Percentiles rank a stretch among this genome's conserved stretches.
phyloP scores from a whole-genome alignment of 2,797 vertebrate species.

The Diplodus sargus region DNA sequence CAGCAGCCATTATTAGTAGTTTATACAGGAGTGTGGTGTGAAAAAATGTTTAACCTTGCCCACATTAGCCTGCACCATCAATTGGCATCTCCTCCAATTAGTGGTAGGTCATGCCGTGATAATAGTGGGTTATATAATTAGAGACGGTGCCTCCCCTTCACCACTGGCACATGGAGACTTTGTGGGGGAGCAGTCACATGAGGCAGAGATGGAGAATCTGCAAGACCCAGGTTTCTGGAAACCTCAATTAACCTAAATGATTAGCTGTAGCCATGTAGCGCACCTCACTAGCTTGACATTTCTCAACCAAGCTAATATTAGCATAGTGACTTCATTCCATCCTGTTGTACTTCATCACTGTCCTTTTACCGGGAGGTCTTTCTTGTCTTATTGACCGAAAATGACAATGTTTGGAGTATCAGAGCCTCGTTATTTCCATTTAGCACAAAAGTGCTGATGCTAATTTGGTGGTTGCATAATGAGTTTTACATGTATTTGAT shows the following conservation, averaged over 20 bases:
- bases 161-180: slow-evolving; percentile 51
- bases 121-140: slow-evolving; percentile 75
- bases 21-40: not conserved
- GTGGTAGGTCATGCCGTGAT: slow-evolving; percentile 63
- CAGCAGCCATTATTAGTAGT: slow-evolving; percentile 9
- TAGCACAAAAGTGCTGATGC: slow-evolving; percentile 73
- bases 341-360: slow-evolving; percentile 70
- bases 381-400: slow-evolving; percentile 72
- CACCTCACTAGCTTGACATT: slow-evolving; percentile 74
- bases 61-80: slow-evolving; percentile 47
- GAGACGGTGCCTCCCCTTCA: slow-evolving; percentile 52
- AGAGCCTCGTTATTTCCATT: slow-evolving; percentile 59
- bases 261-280: slow-evolving; percentile 71
- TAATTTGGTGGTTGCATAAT: slow-evolving; percentile 71
- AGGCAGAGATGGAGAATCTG: slow-evolving; percentile 59
- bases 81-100: slow-evolving; percentile 64
- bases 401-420: slow-evolving; percentile 73
- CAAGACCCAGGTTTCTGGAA: slow-evolving; percentile 69
- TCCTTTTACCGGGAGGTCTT: slow-evolving; percentile 59
- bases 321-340: slow-evolving; percentile 69
- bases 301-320: slow-evolving; percentile 82
- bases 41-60: slow-evolving; percentile 41
- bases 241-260: slow-evolving; percentile 86
- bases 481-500: slow-evolving; percentile 78
- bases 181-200: slow-evolving; percentile 55